Percentiles rank a stretch among this genome's conserved stretches.
phyloP scores from a whole-genome alignment of 1,140 invertebrate genomes.

The Mizuhopecten yessoensis region DNA sequence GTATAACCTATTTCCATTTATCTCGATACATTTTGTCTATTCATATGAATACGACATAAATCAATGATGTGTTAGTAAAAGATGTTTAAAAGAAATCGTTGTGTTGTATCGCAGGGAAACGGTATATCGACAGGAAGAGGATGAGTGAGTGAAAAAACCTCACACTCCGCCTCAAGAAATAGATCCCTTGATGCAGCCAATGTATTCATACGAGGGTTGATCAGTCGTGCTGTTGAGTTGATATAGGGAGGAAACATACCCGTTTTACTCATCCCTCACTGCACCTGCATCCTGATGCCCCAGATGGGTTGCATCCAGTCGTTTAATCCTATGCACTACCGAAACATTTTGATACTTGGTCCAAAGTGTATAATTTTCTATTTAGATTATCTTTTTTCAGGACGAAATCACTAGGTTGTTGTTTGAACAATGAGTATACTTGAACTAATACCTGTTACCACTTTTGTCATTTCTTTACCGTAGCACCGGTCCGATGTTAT shows the following conservation, averaged over 20 bases:
- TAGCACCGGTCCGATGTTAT: not conserved
- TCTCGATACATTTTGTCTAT: not conserved
- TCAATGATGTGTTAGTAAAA: not conserved
- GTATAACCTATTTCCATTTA: slow-evolving; percentile 10
- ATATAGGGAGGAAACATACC: slow-evolving; percentile 16
- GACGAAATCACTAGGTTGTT: not conserved
- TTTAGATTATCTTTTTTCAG: not conserved
- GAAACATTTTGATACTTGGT: slow-evolving; percentile 39
- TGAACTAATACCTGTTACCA: slow-evolving; percentile 27
- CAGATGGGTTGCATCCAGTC: slow-evolving; percentile 9
- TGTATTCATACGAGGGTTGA: slow-evolving; percentile 30
- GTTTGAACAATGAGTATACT: slow-evolving; percentile 39
- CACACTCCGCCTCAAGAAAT: slow-evolving; percentile 23
- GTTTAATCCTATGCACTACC: slow-evolving; percentile 32
- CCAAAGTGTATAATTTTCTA: slow-evolving; percentile 18
- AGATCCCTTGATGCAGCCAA: slow-evolving; percentile 18
- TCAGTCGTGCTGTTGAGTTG: not conserved
- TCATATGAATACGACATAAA: not conserved
- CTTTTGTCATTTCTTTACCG: slow-evolving; percentile 29
- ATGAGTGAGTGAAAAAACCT: slow-evolving; percentile 23
- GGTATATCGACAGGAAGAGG: slow-evolving; percentile 4
- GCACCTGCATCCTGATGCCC: slow-evolving; percentile 17
- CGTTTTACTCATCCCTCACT: slow-evolving; percentile 18
- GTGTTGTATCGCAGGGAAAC: slow-evolving; percentile 37
- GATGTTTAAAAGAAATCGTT: not conserved